Conservation (phyloP, 2,113 vertebrate genomes). For the Dicrurus megarhynchus region DNA sequence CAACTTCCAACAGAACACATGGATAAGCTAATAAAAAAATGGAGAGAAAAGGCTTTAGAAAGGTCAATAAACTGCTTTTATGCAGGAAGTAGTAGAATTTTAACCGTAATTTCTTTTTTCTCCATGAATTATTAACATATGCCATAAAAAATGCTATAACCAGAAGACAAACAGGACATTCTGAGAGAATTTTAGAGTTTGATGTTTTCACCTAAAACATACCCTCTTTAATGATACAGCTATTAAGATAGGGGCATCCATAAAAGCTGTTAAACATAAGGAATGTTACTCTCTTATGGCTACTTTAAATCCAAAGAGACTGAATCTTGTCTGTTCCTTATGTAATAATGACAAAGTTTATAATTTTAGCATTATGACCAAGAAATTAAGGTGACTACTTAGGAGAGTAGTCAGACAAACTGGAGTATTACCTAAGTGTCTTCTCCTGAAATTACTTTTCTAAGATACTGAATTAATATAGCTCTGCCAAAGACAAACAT, state of each 20-base stretch:
- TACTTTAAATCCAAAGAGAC: neutral
- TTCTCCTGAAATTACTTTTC: neutral
- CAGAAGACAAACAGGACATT: neutral
- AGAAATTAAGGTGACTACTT: neutral
- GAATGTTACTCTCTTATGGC: neutral
- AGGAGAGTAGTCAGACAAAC: neutral
- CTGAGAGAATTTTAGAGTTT: neutral
- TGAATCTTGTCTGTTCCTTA: neutral
- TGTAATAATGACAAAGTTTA: neutral
- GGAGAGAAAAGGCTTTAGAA: neutral
- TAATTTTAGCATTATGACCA: neutral
- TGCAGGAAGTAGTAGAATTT: constrained; percentile 32
- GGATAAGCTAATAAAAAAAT: neutral
- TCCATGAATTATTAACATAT: constrained; percentile 23
- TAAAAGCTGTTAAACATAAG: neutral
- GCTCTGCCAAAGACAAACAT: neutral
- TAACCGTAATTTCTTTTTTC: neutral
- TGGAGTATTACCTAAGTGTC: neutral
- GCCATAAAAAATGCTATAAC: neutral
- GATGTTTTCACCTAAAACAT: neutral
- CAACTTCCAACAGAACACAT: neutral
- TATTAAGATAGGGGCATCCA: neutral
- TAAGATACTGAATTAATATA: neutral
- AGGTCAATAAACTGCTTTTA: constrained; percentile 9
- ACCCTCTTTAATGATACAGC: neutral